Evolutionary conservation across 2,797 vertebrate genomes (phyloP), one percentile per base, ranked within the genome.

Genomic region (Trachurus trachurus): DNA sequence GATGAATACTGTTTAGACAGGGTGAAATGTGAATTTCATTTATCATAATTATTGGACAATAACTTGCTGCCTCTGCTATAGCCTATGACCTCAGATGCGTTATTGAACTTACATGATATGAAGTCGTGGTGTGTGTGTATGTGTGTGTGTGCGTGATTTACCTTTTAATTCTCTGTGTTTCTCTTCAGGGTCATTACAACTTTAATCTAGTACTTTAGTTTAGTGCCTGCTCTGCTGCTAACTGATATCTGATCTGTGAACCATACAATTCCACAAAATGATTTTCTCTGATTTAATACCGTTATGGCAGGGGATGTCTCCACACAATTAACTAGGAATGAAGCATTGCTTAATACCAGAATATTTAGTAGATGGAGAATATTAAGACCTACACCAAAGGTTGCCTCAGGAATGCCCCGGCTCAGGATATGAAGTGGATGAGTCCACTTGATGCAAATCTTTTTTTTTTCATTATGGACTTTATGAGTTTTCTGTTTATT

Each of bases 271-370:
- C 22, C n/a, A 8, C 50, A 64, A 44, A 74, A 56, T 75, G 0
- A 73, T 83, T 80, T 75, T 68, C 50, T 71, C 39, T 70, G 10
- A 58, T 78, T 71, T 71, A 57, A 70, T 49, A 65, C n/a, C 56
- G 49, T 84, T 74, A 60, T 64, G 58, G 29, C 4, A n/a, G 57
- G 79, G 75, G 61, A 85, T 56, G 85, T 84, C 68, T 77, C 80
- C 6, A 72, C 57, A 71, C 72, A 85, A 84, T 88, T 78, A 85
- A 66, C 62, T 40, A 40, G 54, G 61, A 80, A 67, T 58, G 29
- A 76, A 61, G 37, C 31, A 7, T 9, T 37, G 68, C 56, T 71
- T 47, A 78, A 57, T 40, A 63, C 7, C 21, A 3, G 13, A 79
- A 76, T 74, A 74, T 83, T 77, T 67, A 58, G 29, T 39, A 3